phyloP scores from a whole-genome alignment of 2,797 vertebrate species.

The Ctenosaura bakeri region DNA sequence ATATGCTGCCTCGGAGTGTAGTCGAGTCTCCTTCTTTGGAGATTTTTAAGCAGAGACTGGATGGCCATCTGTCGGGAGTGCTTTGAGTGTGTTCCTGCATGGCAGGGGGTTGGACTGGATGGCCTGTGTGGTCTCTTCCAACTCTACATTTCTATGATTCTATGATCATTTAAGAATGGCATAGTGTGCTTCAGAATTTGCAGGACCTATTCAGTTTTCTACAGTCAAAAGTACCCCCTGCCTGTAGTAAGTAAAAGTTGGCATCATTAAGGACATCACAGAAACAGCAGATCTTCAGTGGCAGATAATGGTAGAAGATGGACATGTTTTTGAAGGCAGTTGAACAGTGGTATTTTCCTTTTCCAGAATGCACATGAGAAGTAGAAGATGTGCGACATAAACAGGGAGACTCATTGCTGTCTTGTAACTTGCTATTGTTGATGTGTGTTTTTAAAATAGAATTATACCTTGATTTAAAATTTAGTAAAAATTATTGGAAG shows the following conservation, averaged over 20 bases:
- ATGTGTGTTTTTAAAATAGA: neutral
- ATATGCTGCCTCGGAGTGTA: no score
- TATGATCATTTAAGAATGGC: no score
- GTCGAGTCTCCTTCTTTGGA: no score
- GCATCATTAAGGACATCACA: neutral
- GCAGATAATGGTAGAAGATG: neutral
- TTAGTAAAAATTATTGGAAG: neutral
- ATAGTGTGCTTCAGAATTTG: neutral
- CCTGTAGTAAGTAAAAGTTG: neutral
- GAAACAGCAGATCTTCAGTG: neutral
- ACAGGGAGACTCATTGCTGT: no score
- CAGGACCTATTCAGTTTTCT: neutral
- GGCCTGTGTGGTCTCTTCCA: no score
- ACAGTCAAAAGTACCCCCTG: neutral
- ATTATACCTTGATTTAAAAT: neutral
- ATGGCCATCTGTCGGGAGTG: no score
- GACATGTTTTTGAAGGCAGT: neutral
- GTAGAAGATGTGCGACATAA: neutral
- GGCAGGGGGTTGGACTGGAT: no score
- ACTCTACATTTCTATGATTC: no score
- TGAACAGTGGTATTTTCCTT: neutral
- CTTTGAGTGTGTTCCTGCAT: no score
- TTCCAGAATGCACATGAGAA: neutral
- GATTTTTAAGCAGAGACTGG: no score
- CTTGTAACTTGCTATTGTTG: neutral